phyloP scores from a whole-genome alignment of 2,797 vertebrate species.

The Ibycter americanus region DNA sequence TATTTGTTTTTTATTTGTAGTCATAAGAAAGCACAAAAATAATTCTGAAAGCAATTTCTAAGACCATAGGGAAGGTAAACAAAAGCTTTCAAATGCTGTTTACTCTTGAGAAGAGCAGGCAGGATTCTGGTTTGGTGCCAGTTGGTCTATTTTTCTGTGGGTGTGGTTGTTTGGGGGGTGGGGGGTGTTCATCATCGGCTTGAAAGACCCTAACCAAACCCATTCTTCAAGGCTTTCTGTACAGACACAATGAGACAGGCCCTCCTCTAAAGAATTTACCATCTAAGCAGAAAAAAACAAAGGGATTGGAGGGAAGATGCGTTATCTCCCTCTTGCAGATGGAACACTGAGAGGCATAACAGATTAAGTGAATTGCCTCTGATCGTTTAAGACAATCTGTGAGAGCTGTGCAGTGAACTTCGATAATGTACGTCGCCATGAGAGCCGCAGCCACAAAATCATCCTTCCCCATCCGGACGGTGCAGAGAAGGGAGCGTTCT shows the following conservation, averaged over 20 bases:
- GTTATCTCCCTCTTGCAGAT: background rate
- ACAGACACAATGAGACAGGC: background rate
- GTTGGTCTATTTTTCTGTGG: background rate
- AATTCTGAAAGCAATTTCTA: background rate
- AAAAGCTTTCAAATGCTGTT: background rate
- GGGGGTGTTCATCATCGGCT: background rate
- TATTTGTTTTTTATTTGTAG: background rate
- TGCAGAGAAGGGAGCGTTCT: background rate
- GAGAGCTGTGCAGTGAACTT: background rate
- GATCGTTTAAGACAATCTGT: background rate
- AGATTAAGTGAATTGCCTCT: background rate
- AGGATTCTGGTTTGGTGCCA: background rate
- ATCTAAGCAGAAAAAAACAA: background rate
- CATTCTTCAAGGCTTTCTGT: background rate
- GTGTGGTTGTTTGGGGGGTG: background rate
- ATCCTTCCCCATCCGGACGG: fast-evolving
- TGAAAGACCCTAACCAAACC: background rate
- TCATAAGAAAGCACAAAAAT: background rate
- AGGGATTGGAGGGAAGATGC: background rate
- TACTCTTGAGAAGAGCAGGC: background rate
- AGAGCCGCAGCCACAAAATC: background rate
- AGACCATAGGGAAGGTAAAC: background rate
- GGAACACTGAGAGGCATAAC: background rate
- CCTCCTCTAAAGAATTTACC: background rate
- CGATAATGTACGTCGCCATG: fast-evolving